Conservation (phyloP, 2,888 invertebrate genomes). For the Catotricha subobsoleta region DNA sequence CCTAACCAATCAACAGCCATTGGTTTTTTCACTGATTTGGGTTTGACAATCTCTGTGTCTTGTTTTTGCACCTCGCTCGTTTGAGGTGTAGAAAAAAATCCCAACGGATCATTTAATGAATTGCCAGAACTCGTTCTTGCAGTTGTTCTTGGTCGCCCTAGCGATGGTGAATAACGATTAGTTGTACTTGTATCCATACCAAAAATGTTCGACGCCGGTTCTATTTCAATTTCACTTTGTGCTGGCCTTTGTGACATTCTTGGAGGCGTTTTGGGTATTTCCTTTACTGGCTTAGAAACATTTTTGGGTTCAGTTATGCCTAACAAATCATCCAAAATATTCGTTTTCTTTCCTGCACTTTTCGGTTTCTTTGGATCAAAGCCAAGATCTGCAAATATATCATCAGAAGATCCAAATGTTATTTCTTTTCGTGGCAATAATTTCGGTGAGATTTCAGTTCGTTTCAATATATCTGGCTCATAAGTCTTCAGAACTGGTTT, state of each 20-base stretch:
- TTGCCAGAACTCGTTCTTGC: constrained; percentile 9
- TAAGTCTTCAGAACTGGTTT: background rate
- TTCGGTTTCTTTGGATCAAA: constrained; percentile 29
- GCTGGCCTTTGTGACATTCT: background rate
- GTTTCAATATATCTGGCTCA: background rate
- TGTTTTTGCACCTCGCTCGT: background rate
- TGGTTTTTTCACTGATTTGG: background rate
- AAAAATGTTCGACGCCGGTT: background rate
- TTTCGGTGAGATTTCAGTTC: background rate
- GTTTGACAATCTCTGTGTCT: background rate
- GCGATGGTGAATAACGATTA: constrained; percentile 12
- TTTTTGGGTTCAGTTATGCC: constrained; percentile 8
- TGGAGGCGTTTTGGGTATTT: background rate
- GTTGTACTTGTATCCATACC: background rate
- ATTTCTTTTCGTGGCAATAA: background rate
- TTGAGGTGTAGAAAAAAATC: background rate
- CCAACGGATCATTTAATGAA: background rate
- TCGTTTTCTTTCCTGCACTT: constrained; percentile 16
- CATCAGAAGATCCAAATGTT: constrained; percentile 14
- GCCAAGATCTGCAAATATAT: constrained; percentile 24
- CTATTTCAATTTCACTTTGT: background rate
- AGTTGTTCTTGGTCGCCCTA: constrained; percentile 12
- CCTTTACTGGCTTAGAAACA: background rate
- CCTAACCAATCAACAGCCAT: constrained; percentile 3
- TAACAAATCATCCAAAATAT: constrained; percentile 25